A percentile compares a stretch with the other conserved stretches of the same genome.
phyloP scores from a whole-genome alignment of 2,888 invertebrate species.

The Liodrosophila aerea region DNA sequence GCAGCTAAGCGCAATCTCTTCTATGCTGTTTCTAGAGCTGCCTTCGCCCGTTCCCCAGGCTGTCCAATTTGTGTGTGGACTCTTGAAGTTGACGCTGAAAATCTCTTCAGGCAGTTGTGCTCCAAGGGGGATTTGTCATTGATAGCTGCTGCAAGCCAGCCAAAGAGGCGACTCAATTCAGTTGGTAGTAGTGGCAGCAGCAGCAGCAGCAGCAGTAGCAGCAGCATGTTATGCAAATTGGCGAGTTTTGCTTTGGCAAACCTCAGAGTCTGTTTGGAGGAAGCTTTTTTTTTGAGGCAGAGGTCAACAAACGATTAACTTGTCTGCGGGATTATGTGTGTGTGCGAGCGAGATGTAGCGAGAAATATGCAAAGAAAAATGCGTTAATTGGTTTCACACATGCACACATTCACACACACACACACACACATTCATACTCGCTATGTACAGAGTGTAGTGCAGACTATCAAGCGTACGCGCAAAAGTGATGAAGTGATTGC shows the following conservation, averaged over 20 bases:
- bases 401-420: constrained; percentile 29
- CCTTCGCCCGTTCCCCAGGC: neutral
- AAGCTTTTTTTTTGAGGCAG: constrained; percentile 4
- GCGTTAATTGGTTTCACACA: constrained; percentile 65
- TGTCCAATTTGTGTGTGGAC: constrained; percentile 10
- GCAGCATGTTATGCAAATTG: constrained; percentile 64
- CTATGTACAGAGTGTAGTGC: constrained; percentile 5
- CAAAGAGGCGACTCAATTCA: constrained; percentile 1
- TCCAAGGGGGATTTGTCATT: constrained; percentile 32
- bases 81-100: constrained; percentile 8
- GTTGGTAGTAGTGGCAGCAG: neutral
- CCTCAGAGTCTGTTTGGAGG: constrained; percentile 8
- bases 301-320: constrained; percentile 74
- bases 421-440: constrained; percentile 17
- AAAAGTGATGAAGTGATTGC: constrained; percentile 43
- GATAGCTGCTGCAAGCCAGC: constrained; percentile 13
- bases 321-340: constrained; percentile 64
- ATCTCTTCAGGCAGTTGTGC: neutral
- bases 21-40: neutral
- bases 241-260: constrained; percentile 31
- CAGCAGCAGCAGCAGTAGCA: constrained; percentile 3
- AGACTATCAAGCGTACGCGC: constrained; percentile 38
- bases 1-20: constrained; percentile 8
- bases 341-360: constrained; percentile 12
- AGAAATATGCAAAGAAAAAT: constrained; percentile 47